Percentiles rank a stretch among this genome's conserved stretches.
Conservation (phyloP, 2,888 invertebrate genomes). For the Maniola hyperantus region DNA sequence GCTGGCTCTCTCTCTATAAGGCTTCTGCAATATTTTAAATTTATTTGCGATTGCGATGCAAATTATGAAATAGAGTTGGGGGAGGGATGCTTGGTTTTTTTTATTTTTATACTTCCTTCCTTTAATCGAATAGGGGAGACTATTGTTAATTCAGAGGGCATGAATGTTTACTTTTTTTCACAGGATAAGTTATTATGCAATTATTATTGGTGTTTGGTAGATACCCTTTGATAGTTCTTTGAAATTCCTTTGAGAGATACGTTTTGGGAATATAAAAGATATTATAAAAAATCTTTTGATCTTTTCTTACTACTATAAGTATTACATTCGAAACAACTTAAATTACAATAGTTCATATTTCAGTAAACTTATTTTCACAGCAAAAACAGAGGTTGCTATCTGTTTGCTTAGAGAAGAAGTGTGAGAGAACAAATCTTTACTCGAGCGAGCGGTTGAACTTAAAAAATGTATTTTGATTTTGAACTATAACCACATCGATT, state of each 20-base stretch:
- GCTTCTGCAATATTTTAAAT: slow-evolving; percentile 74
- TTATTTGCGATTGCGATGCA: slow-evolving; percentile 80
- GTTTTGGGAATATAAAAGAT: not conserved
- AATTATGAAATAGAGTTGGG: slow-evolving; percentile 79
- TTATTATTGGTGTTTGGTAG: slow-evolving; percentile 39
- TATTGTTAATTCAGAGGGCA: slow-evolving; percentile 62
- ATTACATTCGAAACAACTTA: not conserved
- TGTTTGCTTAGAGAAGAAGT: too few species aligned
- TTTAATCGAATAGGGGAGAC: slow-evolving; percentile 73
- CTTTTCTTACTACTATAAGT: too few species aligned
- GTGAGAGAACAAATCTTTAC: too few species aligned
- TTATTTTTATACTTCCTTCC: slow-evolving; percentile 52
- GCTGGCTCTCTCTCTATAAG: too few species aligned
- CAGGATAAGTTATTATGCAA: slow-evolving; percentile 41
- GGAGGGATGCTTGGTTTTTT: slow-evolving; percentile 57
- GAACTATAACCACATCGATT: too few species aligned
- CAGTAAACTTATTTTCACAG: too few species aligned
- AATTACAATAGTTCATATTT: too few species aligned
- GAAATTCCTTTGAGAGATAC: slow-evolving; percentile 37
- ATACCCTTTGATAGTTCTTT: slow-evolving; percentile 43
- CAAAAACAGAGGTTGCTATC: too few species aligned
- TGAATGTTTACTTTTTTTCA: slow-evolving; percentile 64
- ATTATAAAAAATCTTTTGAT: slow-evolving; percentile 1
- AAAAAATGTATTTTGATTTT: too few species aligned
- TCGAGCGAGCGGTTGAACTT: too few species aligned